Evolutionary conservation across 2,113 vertebrate species (phyloP).

Genomic region (Microcebus ravelobensis): DNA sequence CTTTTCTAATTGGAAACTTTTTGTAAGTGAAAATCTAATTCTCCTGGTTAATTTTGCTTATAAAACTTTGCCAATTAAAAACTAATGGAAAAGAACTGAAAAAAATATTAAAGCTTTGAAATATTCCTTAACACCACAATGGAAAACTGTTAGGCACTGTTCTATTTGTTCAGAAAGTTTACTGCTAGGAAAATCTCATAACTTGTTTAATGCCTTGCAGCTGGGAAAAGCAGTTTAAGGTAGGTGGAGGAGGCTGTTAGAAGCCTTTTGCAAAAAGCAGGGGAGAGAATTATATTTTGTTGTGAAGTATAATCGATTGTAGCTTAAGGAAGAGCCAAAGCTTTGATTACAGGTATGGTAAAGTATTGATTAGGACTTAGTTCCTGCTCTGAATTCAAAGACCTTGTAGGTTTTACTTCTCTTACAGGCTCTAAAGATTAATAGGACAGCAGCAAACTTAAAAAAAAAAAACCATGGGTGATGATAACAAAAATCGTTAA

Average conservation of each 20-base stretch:
- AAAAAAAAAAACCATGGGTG: background rate
- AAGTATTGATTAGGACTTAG: background rate
- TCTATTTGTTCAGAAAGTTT: slow-evolving; percentile 75
- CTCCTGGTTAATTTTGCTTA: slow-evolving; percentile 69
- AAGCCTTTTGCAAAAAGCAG: background rate
- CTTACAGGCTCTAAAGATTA: background rate
- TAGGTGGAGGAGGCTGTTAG: background rate
- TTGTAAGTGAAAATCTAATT: slow-evolving; percentile 69
- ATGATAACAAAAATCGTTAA: background rate
- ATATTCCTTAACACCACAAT: slow-evolving; percentile 63
- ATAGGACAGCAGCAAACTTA: background rate
- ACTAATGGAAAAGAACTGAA: slow-evolving; percentile 72
- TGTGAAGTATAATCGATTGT: background rate
- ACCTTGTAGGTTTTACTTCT: background rate
- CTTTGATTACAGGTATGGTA: background rate
- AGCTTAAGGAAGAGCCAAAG: background rate
- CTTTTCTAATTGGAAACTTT: slow-evolving; percentile 70
- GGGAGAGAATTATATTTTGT: background rate
- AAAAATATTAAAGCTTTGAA: slow-evolving; percentile 63
- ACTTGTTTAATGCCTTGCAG: slow-evolving; percentile 73
- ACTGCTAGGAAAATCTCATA: slow-evolving; percentile 79
- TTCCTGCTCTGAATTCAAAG: background rate
- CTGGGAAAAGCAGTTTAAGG: slow-evolving; percentile 67
- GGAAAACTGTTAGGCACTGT: slow-evolving; percentile 62
- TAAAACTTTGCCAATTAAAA: slow-evolving; percentile 76